A percentile compares a stretch with the other conserved stretches of the same genome.
Conservation (phyloP, 2,888 invertebrate species). For the Acrobasis consociella region DNA sequence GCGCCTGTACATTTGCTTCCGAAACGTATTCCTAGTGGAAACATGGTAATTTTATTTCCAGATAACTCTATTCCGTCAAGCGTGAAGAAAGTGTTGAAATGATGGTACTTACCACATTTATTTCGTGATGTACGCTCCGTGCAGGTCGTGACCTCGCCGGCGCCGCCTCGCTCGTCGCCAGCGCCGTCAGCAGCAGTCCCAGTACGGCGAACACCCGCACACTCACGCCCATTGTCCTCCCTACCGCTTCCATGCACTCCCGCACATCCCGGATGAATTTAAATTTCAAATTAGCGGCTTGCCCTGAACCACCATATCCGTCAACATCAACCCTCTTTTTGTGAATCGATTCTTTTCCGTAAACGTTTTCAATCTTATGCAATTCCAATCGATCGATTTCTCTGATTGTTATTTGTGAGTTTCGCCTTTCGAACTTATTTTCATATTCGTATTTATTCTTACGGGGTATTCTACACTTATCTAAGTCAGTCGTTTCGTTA, state of each 20-base stretch:
- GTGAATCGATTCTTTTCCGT: constrained; percentile 67
- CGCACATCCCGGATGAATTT: constrained; percentile 62
- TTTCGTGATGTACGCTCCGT: constrained; percentile 57
- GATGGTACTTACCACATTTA: constrained; percentile 60
- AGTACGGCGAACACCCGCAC: constrained; percentile 56
- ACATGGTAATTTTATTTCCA: constrained; percentile 29
- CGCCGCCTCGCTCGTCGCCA: constrained; percentile 62
- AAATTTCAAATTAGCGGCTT: constrained; percentile 70
- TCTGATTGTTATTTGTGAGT: constrained; percentile 43
- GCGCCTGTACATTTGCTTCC: constrained; percentile 40
- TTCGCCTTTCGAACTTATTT: constrained; percentile 56
- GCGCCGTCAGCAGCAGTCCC: constrained; percentile 60
- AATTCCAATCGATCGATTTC: constrained; percentile 49
- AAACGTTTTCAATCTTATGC: constrained; percentile 64
- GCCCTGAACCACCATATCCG: constrained; percentile 63
- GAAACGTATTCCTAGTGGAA: constrained; percentile 36
- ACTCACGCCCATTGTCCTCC: constrained; percentile 67
- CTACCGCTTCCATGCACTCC: constrained; percentile 56
- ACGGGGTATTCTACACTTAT: constrained; percentile 65
- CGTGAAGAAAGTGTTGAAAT: neutral
- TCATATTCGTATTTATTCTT: constrained; percentile 51
- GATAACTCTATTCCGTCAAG: neutral
- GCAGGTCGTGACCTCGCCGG: constrained; percentile 53
- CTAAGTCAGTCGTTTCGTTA: constrained; percentile 70
- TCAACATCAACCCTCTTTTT: constrained; percentile 61